phyloP scores from a whole-genome alignment of 2,888 invertebrate genomes.

The Crematogaster levior region DNA sequence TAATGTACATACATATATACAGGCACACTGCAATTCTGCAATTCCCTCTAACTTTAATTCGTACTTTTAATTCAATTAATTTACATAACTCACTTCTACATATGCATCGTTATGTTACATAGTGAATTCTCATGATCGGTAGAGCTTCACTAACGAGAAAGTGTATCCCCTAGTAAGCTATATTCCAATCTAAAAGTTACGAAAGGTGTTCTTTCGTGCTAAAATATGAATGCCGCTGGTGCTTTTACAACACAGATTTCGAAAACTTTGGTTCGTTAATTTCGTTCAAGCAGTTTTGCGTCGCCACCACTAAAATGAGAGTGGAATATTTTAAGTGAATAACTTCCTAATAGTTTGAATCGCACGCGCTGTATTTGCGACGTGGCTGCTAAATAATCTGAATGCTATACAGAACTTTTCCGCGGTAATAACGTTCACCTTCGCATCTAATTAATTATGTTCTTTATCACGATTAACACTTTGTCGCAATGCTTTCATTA shows the following conservation, averaged over 20 bases:
- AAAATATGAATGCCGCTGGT: conserved; percentile 33
- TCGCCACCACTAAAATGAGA: conserved; percentile 35
- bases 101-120: not conserved
- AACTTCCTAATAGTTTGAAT: conserved; percentile 51
- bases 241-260: conserved; percentile 42
- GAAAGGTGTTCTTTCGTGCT: conserved; percentile 23
- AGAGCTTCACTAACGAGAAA: conserved; percentile 29
- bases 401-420: conserved; percentile 11
- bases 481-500: conserved; percentile 13
- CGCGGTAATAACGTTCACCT: not conserved
- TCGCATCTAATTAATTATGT: conserved; percentile 15
- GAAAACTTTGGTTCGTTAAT: conserved; percentile 51
- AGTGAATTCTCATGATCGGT: conserved; percentile 12
- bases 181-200: conserved; percentile 15
- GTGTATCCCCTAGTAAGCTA: not conserved
- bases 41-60: not conserved
- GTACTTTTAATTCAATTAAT: not conserved
- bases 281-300: conserved; percentile 28
- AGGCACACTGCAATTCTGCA: not conserved
- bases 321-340: conserved; percentile 31
- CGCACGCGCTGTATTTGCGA: conserved; percentile 35
- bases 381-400: conserved; percentile 26
- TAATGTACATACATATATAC: too few relatives aligned
- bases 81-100: not conserved
- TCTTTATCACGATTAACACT: conserved; percentile 34